These are phyloP conservation scores for Arenaria interpres DNA, from an alignment of 2,113 vertebrate species.

Conservation along the genomic window DNA sequence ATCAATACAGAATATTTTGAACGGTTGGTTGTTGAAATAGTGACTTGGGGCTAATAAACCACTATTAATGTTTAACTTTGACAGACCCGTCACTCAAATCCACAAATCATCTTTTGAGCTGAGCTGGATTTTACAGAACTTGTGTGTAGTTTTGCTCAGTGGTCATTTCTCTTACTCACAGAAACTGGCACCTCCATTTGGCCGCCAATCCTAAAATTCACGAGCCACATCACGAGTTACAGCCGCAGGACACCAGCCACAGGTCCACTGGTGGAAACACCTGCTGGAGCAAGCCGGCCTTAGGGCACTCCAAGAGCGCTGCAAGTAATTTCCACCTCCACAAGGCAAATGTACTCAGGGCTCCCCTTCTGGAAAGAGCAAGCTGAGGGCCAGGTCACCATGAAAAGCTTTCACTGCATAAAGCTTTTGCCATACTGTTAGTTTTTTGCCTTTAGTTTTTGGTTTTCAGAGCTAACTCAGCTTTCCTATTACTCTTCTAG, in stretches of 20 bases:
- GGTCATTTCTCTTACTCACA: not conserved
- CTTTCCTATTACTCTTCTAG: not conserved
- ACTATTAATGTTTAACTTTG: not conserved
- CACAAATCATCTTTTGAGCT: not conserved
- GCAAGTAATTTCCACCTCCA: not conserved
- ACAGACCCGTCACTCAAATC: not conserved
- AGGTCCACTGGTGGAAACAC: not conserved
- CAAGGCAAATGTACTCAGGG: accelerated
- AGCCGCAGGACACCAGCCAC: not conserved
- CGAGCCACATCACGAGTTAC: not conserved
- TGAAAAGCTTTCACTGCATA: accelerated
- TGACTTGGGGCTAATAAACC: not conserved
- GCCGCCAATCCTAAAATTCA: not conserved
- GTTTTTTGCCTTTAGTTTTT: too few relatives aligned
- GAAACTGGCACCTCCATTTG: not conserved
- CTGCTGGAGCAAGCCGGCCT: too few relatives aligned
- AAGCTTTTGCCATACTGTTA: not conserved
- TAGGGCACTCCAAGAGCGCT: not conserved
- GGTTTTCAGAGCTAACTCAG: not conserved
- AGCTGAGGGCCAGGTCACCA: not conserved
- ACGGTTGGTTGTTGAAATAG: not conserved
- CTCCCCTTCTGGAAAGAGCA: not conserved
- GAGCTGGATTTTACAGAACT: not conserved
- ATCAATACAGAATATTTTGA: not conserved
- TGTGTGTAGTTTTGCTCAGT: accelerated